phyloP scores from a whole-genome alignment of 2,113 vertebrate species.

The Crypturellus undulatus region DNA sequence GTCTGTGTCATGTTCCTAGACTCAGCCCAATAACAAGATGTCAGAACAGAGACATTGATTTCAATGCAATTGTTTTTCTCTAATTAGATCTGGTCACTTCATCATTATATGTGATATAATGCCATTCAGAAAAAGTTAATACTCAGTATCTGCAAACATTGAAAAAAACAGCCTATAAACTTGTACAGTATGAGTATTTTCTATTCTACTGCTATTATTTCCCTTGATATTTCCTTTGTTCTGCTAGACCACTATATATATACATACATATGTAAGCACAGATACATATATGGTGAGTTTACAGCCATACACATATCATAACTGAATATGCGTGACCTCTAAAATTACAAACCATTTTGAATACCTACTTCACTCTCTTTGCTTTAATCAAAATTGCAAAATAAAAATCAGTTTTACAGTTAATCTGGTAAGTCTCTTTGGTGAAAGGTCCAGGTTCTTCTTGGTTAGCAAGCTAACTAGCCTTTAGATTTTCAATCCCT shows the following conservation, averaged over 20 bases:
- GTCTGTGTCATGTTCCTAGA: neutral
- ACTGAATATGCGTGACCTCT: neutral
- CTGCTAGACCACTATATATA: neutral
- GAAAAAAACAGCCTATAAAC: neutral
- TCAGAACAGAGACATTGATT: neutral
- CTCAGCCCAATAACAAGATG: neutral
- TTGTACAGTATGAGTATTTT: neutral
- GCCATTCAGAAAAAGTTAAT: neutral
- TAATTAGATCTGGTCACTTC: neutral
- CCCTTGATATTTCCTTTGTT: neutral
- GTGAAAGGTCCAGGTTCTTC: neutral
- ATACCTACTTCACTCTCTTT: neutral
- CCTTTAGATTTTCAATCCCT: neutral
- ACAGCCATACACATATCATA: fast-evolving
- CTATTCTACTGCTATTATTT: too few relatives aligned
- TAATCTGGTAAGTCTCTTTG: neutral
- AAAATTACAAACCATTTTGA: neutral
- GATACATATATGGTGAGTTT: too few relatives aligned
- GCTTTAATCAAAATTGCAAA: neutral
- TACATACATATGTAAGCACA: too few relatives aligned
- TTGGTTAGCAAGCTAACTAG: neutral
- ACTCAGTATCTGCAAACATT: neutral
- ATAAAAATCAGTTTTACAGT: neutral
- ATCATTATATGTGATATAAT: neutral
- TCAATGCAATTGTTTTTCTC: neutral